phyloP scores from a whole-genome alignment of 2,888 invertebrate genomes.

The Noctuana brunneofusca region DNA sequence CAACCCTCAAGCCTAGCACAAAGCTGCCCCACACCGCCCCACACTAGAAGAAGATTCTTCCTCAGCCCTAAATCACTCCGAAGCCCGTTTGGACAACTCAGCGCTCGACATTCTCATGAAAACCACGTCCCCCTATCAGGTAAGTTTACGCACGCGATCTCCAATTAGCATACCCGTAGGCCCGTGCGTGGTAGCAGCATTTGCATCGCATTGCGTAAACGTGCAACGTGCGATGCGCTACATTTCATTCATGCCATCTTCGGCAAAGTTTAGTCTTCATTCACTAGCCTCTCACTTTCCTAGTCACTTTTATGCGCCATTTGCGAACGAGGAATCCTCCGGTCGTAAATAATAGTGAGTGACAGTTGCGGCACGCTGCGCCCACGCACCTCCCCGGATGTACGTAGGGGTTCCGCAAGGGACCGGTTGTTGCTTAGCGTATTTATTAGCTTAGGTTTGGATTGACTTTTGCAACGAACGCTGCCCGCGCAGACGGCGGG shows the following conservation, averaged over 20 bases:
- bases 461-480: constrained; percentile 73
- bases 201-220: constrained; percentile 55
- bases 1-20: constrained; percentile 80
- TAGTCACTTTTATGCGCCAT: constrained; percentile 48
- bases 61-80: constrained; percentile 90
- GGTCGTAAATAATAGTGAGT: constrained; percentile 67
- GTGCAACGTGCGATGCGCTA: constrained; percentile 52
- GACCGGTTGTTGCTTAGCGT: constrained; percentile 68
- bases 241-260: constrained; percentile 62
- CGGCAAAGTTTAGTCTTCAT: constrained; percentile 54
- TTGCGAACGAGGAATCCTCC: constrained; percentile 49
- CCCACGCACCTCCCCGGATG: constrained; percentile 76
- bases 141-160: constrained; percentile 64
- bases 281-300: constrained; percentile 61
- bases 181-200: constrained; percentile 53
- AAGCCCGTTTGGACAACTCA: constrained; percentile 87
- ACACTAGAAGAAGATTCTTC: constrained; percentile 90
- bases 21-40: constrained; percentile 92
- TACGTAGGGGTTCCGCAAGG: constrained; percentile 76
- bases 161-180: constrained; percentile 56
- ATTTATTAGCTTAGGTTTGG: constrained; percentile 52
- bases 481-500: constrained; percentile 71
- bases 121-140: constrained; percentile 88
- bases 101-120: constrained; percentile 76
- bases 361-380: constrained; percentile 67